Percentiles rank a stretch among this genome's conserved stretches.
Evolutionary conservation across 1,140 invertebrate species (phyloP).

Genomic region (Tetramorium alpestre): DNA sequence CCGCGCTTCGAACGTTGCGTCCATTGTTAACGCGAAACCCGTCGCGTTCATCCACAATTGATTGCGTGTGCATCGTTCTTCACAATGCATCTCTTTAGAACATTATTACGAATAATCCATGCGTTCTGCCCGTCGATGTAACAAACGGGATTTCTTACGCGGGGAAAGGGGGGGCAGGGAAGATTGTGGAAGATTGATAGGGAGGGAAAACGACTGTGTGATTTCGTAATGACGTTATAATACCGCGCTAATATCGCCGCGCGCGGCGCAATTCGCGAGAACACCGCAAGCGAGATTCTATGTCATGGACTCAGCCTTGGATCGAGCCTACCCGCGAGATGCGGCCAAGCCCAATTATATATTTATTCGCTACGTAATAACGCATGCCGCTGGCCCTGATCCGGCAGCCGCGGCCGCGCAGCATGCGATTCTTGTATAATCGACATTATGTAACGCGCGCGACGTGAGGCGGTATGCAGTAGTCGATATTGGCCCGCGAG

Average conservation of each 20-base stretch:
- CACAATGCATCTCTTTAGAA: not conserved
- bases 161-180: not conserved
- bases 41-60: not conserved
- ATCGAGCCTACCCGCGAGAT: constrained; percentile 69
- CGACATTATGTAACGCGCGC: constrained; percentile 71
- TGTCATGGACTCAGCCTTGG: constrained; percentile 81
- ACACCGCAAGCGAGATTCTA: constrained; percentile 76
- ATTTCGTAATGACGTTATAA: constrained; percentile 60
- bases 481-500: constrained; percentile 44
- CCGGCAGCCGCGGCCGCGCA: constrained; percentile 67
- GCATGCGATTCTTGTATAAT: constrained; percentile 82
- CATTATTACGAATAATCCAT: not conserved
- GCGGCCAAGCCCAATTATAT: constrained; percentile 80
- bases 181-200: not conserved
- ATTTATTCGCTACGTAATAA: constrained; percentile 82
- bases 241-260: constrained; percentile 44
- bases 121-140: not conserved
- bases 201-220: not conserved
- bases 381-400: constrained; percentile 77
- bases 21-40: not conserved
- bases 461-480: constrained; percentile 42
- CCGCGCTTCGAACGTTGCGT: not conserved
- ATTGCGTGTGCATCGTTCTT: not conserved
- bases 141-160: not conserved
- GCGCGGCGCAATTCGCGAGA: constrained; percentile 36